Conservation (phyloP, 2,113 vertebrate species). For the Protobothrops flavoviridis region DNA sequence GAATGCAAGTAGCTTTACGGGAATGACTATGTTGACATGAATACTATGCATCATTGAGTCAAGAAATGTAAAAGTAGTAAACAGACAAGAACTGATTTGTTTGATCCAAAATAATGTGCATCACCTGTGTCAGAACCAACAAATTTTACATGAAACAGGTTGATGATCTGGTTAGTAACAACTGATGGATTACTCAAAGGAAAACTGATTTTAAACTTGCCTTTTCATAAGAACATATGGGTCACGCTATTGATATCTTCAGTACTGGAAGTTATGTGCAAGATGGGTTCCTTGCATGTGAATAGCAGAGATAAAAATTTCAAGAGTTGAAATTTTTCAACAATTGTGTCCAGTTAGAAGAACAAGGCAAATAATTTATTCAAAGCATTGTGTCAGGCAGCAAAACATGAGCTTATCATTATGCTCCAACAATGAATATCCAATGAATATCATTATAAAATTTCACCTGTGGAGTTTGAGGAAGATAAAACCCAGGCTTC, state of each 20-base stretch:
- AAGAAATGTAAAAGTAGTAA: background rate
- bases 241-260: background rate
- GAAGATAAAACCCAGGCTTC: background rate
- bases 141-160: background rate
- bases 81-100: background rate
- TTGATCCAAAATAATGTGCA: background rate
- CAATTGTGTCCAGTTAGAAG: background rate
- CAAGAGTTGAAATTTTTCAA: background rate
- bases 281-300: background rate
- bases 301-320: background rate
- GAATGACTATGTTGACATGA: background rate
- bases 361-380: background rate
- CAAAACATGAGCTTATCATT: background rate
- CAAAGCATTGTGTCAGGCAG: background rate
- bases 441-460: background rate
- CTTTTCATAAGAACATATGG: background rate
- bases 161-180: background rate
- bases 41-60: background rate
- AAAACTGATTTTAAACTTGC: background rate
- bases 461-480: background rate
- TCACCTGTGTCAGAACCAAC: background rate
- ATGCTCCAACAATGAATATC: background rate
- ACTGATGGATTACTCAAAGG: background rate
- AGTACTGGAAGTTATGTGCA: background rate
- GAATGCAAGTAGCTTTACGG: background rate